Percentiles rank a stretch among this genome's conserved stretches.
These are phyloP conservation scores for Lasioglossum leucozonium DNA, from an alignment of 2,888 invertebrate species.

Conservation along the genomic window DNA sequence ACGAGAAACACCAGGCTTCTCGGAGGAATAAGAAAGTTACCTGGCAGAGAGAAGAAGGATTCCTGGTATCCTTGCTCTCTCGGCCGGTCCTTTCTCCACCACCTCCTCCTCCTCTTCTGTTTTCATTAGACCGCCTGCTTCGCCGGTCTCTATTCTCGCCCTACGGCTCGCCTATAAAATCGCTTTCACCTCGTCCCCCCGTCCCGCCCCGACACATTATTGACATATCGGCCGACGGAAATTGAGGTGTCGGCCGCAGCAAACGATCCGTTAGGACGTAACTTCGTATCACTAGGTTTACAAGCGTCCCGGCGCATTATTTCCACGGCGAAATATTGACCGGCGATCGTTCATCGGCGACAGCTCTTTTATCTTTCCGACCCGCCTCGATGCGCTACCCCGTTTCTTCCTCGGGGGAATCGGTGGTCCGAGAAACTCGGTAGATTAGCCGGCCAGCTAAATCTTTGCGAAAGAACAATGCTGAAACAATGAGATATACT, in stretches of 20 bases:
- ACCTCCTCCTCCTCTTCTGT: conserved; percentile 28
- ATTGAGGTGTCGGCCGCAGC: conserved; percentile 66
- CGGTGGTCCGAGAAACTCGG: neutral
- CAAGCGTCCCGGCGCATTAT: conserved; percentile 45
- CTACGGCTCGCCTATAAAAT: conserved; percentile 59
- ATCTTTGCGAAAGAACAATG: neutral
- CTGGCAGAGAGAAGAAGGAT: conserved; percentile 14
- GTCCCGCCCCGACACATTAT: conserved; percentile 60
- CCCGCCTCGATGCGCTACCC: neutral
- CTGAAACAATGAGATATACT: neutral
- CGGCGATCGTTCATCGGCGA: conserved; percentile 50
- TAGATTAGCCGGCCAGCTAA: neutral
- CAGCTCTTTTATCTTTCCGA: conserved; percentile 40
- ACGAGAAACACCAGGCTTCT: conserved; percentile 28
- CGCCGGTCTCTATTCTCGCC: conserved; percentile 45
- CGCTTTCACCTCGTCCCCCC: conserved; percentile 56
- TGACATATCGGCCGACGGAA: conserved; percentile 68
- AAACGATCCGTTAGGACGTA: conserved; percentile 60
- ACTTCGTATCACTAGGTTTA: conserved; percentile 55
- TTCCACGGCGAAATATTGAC: conserved; percentile 56
- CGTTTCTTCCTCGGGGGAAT: neutral
- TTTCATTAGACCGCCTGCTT: conserved; percentile 59
- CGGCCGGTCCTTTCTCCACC: neutral
- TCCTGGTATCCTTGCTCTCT: neutral
- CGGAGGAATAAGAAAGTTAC: conserved; percentile 57